These are phyloP conservation scores for Drosophila sordidapex DNA, from an alignment of 2,888 invertebrate genomes.

Conservation along the genomic window DNA sequence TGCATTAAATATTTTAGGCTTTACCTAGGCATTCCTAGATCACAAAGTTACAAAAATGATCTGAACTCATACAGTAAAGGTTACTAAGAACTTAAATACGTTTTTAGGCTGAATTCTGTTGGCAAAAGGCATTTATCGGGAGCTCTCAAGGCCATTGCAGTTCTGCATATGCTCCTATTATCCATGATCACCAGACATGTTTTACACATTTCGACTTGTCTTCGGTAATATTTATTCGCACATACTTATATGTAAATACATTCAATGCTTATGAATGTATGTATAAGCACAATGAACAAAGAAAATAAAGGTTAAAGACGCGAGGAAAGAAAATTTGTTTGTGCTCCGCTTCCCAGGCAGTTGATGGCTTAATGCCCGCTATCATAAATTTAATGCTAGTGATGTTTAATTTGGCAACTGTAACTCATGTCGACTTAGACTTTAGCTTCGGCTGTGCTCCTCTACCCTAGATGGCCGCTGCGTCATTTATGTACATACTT, in stretches of 20 bases:
- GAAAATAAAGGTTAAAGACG: conserved; percentile 12
- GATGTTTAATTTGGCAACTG: conserved; percentile 82
- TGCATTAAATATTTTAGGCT: neutral
- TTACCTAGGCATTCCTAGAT: neutral
- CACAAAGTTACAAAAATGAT: neutral
- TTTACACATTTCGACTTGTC: neutral
- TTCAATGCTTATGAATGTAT: neutral
- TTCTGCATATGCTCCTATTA: too few species aligned
- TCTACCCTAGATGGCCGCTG: conserved; percentile 15
- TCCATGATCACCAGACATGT: neutral
- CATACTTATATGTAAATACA: neutral
- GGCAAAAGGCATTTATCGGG: neutral
- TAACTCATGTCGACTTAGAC: conserved; percentile 76
- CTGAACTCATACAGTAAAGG: neutral
- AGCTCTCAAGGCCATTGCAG: neutral
- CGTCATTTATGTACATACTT: conserved; percentile 52
- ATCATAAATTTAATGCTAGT: conserved; percentile 80
- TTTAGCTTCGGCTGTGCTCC: conserved; percentile 39
- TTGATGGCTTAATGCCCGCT: conserved; percentile 65
- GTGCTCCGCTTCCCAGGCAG: conserved; percentile 23
- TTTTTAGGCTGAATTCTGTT: too few species aligned
- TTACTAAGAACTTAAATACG: neutral
- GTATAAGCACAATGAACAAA: neutral
- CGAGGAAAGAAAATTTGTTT: conserved; percentile 50
- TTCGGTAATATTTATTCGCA: neutral